A percentile compares a stretch with the other conserved stretches of the same genome.
Evolutionary conservation across 2,888 invertebrate species (phyloP).

Genomic region (Tenthredo scrophulariae): DNA sequence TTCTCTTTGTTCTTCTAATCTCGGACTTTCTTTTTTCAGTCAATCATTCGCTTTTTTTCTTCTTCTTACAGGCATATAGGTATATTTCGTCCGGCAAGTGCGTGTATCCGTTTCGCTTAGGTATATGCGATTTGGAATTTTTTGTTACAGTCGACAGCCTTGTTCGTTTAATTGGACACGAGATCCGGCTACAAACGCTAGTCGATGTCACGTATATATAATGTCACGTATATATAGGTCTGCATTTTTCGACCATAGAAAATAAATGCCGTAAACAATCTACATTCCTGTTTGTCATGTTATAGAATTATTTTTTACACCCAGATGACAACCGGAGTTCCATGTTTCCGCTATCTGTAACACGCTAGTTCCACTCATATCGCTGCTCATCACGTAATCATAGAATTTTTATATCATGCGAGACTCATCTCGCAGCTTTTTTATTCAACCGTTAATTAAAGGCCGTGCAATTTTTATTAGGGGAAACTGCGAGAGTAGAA

Average conservation of each 20-base stretch:
- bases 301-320: background rate
- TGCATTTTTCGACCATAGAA: background rate
- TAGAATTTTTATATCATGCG: background rate
- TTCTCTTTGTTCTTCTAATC: background rate
- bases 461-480: background rate
- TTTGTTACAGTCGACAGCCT: background rate
- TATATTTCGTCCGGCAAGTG: background rate
- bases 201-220: background rate
- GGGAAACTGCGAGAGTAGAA: background rate
- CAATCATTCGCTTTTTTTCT: background rate
- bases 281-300: background rate
- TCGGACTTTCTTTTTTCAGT: background rate
- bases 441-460: background rate
- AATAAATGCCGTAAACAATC: background rate
- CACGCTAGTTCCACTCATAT: background rate
- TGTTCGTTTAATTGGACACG: background rate
- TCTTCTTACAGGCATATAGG: background rate
- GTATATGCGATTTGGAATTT: background rate
- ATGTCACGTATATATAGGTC: background rate
- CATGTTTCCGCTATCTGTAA: background rate
- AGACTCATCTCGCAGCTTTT: background rate
- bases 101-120: background rate
- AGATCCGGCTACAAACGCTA: slow-evolving; percentile 32
- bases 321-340: background rate
- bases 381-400: background rate